These are phyloP conservation scores for Psittacula echo DNA, from an alignment of 2,797 vertebrate genomes.

Conservation along the genomic window DNA sequence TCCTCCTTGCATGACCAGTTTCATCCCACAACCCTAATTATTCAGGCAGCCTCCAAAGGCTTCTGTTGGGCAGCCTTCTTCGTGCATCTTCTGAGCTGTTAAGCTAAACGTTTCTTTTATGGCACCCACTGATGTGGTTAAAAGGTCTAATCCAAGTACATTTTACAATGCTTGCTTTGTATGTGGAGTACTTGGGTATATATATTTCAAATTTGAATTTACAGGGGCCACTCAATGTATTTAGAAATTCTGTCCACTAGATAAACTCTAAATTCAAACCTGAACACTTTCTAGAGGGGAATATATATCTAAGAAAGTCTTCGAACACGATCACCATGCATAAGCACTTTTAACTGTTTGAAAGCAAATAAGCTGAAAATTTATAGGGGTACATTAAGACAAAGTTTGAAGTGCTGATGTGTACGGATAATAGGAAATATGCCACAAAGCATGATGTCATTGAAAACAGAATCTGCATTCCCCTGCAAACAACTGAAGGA, in stretches of 20 bases:
- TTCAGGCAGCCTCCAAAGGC: constrained; percentile 15
- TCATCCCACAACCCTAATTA: constrained; percentile 48
- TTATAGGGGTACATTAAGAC: neutral
- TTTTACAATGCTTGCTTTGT: constrained; percentile 12
- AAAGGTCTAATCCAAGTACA: constrained; percentile 20
- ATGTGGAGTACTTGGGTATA: neutral
- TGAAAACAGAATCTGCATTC: neutral
- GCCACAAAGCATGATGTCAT: neutral
- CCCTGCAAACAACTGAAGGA: neutral
- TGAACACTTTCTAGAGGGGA: neutral
- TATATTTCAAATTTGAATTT: neutral
- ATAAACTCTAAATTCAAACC: constrained; percentile 30
- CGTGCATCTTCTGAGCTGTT: neutral
- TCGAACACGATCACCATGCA: neutral
- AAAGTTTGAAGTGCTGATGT: neutral
- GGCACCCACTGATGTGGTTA: constrained; percentile 18
- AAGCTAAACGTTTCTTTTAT: constrained; percentile 43
- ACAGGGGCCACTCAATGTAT: neutral
- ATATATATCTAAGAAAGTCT: neutral
- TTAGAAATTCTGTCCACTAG: constrained; percentile 10
- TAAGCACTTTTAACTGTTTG: neutral
- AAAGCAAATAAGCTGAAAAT: constrained; percentile 12
- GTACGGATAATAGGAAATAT: neutral
- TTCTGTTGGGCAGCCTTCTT: constrained; percentile 18
- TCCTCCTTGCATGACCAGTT: constrained; percentile 22